phyloP scores from a whole-genome alignment of 1,140 invertebrate species.

The Globodera ellingtonae region DNA sequence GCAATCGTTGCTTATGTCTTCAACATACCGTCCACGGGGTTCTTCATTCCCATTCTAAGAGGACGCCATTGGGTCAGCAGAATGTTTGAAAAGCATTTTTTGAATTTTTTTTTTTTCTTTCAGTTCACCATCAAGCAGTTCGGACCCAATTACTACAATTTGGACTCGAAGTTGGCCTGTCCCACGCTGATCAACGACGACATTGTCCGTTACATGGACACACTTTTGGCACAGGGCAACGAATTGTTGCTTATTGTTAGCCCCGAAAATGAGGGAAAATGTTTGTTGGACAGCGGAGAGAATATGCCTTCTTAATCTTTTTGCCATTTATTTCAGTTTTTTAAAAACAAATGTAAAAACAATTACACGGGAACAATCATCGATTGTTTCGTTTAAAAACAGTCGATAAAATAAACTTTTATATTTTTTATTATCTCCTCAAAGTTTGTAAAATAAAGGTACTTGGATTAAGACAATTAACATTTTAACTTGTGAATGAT shows the following conservation, averaged over 20 bases:
- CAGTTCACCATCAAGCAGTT: conserved; percentile 48
- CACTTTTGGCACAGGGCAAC: conserved; percentile 36
- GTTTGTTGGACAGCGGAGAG: too few species aligned
- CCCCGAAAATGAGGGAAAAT: conserved; percentile 30
- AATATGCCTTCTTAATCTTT: too few species aligned
- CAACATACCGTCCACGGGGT: conserved; percentile 47
- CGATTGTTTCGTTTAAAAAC: too few species aligned
- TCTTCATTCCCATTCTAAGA: conserved; percentile 41
- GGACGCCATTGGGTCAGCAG: conserved; percentile 52
- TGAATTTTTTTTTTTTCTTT: conserved; percentile 37
- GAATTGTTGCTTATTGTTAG: conserved; percentile 29
- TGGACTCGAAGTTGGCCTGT: conserved; percentile 47
- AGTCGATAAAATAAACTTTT: too few species aligned
- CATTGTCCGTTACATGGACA: conserved; percentile 38
- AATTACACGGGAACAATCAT: too few species aligned
- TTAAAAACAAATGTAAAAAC: too few species aligned
- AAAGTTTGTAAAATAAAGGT: too few species aligned
- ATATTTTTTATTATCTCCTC: too few species aligned
- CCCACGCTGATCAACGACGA: conserved; percentile 41
- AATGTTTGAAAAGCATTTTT: conserved; percentile 10
- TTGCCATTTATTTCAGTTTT: too few species aligned
- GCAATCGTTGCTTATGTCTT: conserved; percentile 43
- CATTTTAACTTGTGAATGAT: too few species aligned
- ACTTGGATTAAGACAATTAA: too few species aligned
- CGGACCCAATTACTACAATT: conserved; percentile 42